Conservation (phyloP, 2,113 vertebrate genomes). For the Bufo gargarizans region DNA sequence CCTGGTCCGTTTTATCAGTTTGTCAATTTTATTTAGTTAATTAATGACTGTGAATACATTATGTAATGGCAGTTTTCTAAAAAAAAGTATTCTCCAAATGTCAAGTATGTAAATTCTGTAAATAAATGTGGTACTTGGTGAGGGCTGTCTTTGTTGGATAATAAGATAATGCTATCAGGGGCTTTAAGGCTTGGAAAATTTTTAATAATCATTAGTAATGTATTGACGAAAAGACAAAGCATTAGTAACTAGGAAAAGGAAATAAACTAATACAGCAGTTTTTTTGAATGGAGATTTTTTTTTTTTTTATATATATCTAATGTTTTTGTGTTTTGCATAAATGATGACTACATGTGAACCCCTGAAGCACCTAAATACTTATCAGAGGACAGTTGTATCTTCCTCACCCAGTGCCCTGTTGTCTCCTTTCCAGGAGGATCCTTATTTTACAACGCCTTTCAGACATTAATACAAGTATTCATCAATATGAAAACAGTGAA, state of each 20-base stretch:
- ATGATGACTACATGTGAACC: too few relatives aligned
- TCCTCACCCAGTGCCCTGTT: too few relatives aligned
- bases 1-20: not conserved
- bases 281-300: too few relatives aligned
- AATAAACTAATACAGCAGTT: not conserved
- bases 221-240: not conserved
- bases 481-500: not conserved
- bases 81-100: not conserved
- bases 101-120: not conserved
- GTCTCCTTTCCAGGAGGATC: too few relatives aligned
- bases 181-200: not conserved
- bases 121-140: not conserved
- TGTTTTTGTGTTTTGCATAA: too few relatives aligned
- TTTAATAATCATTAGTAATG: not conserved
- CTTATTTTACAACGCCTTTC: not conserved
- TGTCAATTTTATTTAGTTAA: not conserved
- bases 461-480: too few relatives aligned
- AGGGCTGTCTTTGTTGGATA: not conserved
- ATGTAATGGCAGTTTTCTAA: not conserved
- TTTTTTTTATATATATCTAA: too few relatives aligned
- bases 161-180: not conserved
- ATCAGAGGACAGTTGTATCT: too few relatives aligned
- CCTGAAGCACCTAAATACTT: too few relatives aligned
- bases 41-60: not conserved
- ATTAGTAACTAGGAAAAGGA: not conserved